Evolutionary conservation across 2,113 vertebrate species (phyloP), one percentile per base, ranked within the genome.

Genomic region (Desmodus rotundus): DNA sequence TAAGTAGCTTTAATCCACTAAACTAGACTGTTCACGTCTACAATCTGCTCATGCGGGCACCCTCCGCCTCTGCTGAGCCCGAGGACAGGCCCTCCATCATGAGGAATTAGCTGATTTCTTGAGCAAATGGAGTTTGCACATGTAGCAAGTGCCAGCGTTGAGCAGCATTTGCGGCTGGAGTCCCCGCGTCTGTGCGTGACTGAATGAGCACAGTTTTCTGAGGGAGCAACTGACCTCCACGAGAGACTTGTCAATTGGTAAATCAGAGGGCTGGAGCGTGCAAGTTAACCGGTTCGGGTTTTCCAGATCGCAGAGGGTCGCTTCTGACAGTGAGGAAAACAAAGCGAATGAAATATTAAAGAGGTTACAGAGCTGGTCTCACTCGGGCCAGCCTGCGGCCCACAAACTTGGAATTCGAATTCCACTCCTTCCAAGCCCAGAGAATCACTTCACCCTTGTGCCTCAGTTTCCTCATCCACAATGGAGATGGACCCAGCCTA

Each of bases 1-100:
- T 96, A 97, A 97, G 93, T 84, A 91, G 91, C 89, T 94, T 95
- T 97, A 95, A 97, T 97, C 94, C 95, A 97, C 97, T 93, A 93
- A 94, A 89, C 86, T 20, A 0, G 74, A 45, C 84, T 13, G 2
- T 12, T 31, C 0, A 15, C 77, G 91, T 67, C 73, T 41, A 61
- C 73, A 89, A 6, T 72, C 96, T 70, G 86, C 78, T 97, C 96
- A 84, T 1, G 12, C 0, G 1, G 54, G 63, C 56, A 47, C 87
- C 70, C 76, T 80, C 68, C 67, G 81, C 72, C 54, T 5, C 2
- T 2, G 5, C 70, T 2, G 58, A 68, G 88, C 22, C 0, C 0
- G 11, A 67, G 1, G 50, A 85, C 88, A 91, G 94, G 90, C 87
- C 47, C 77, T 97, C 94, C 85, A 67, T 96, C 85, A 77, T 2